phyloP scores from a whole-genome alignment of 2,797 vertebrate species.

The Cossypha niveicapilla region DNA sequence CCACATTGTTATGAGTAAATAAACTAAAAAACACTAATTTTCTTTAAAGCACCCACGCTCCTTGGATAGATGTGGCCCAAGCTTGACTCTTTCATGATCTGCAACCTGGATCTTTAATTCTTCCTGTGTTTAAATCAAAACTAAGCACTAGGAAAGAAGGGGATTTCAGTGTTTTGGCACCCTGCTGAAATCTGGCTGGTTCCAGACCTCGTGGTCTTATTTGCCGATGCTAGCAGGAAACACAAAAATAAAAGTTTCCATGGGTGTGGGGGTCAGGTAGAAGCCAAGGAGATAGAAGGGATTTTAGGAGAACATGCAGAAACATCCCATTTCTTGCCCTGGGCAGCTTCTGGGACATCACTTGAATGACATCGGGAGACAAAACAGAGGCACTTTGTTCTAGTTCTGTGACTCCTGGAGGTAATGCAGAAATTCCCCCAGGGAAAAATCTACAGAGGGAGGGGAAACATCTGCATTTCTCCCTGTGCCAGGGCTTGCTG shows the following conservation, averaged over 20 bases:
- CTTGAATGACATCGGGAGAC: background rate
- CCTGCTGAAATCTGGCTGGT: background rate
- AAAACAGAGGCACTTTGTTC: slow-evolving; percentile 16
- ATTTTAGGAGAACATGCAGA: background rate
- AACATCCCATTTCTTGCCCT: background rate
- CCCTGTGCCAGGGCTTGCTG: background rate
- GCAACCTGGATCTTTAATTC: background rate
- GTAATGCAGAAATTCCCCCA: background rate
- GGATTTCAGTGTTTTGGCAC: background rate
- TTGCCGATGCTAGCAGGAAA: background rate
- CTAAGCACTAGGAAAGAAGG: background rate
- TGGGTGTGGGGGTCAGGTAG: background rate
- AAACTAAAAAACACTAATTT: background rate
- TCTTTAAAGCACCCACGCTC: background rate
- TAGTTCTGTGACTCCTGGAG: background rate
- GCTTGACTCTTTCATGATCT: background rate
- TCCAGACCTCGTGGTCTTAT: background rate
- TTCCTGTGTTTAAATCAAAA: background rate
- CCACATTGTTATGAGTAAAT: background rate
- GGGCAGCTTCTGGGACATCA: background rate
- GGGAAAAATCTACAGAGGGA: background rate
- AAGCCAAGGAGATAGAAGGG: background rate
- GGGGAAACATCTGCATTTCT: background rate
- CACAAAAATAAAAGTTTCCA: slow-evolving; percentile 2
- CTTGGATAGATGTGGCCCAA: background rate